These are phyloP conservation scores for Drosophila truncata DNA, from an alignment of 1,140 invertebrate species.

Conservation along the genomic window DNA sequence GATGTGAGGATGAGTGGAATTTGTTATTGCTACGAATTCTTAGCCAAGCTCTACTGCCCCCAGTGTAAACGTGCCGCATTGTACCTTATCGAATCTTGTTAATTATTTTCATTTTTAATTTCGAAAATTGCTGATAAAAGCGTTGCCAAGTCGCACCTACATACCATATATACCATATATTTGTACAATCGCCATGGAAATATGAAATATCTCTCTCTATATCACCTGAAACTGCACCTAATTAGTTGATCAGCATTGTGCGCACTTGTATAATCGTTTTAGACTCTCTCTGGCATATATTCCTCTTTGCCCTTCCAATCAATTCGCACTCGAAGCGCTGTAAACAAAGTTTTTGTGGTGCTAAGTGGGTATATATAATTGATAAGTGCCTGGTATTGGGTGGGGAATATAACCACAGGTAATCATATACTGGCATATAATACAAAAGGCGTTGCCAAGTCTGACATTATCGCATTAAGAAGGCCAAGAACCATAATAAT, in stretches of 20 bases:
- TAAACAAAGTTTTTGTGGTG: slow-evolving; percentile 39
- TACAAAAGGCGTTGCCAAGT: slow-evolving; percentile 10
- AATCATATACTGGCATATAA: slow-evolving; percentile 22
- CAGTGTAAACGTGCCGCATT: slow-evolving; percentile 16
- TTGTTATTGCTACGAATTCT: neutral
- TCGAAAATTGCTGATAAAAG: slow-evolving; percentile 41
- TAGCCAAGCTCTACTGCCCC: neutral
- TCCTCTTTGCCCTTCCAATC: slow-evolving; percentile 9
- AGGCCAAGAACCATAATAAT: slow-evolving; percentile 13
- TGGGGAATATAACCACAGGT: neutral
- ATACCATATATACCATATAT: neutral
- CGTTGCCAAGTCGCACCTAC: slow-evolving; percentile 28
- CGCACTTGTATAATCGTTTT: neutral
- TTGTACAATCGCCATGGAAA: slow-evolving; percentile 21
- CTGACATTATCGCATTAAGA: slow-evolving; percentile 5
- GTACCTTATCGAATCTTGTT: slow-evolving; percentile 30
- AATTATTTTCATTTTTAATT: slow-evolving; percentile 33
- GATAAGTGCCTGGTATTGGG: slow-evolving; percentile 17
- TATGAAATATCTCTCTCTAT: neutral
- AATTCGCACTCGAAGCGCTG: slow-evolving; percentile 19
- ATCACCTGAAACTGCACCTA: neutral
- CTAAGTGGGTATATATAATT: slow-evolving; percentile 35
- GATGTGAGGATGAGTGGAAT: neutral
- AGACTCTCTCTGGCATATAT: slow-evolving; percentile 4
- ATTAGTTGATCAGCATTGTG: slow-evolving; percentile 2